phyloP scores from a whole-genome alignment of 1,140 invertebrate species.

The Drosophila ogumai region DNA sequence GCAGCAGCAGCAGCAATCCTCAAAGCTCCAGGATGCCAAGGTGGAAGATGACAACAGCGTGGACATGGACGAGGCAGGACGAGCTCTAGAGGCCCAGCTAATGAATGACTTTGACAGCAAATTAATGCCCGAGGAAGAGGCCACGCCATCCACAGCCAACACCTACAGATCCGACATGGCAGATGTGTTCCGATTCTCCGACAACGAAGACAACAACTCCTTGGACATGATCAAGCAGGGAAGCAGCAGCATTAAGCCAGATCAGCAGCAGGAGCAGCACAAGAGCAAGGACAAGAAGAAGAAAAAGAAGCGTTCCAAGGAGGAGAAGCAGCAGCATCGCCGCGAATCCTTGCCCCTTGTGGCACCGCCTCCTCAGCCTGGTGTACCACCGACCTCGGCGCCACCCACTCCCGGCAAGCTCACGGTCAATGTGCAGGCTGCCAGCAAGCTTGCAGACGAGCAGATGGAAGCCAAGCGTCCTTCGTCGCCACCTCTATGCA shows the following conservation, averaged over 20 bases:
- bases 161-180: constrained; percentile 83
- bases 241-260: constrained; percentile 23
- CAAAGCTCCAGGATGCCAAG: constrained; percentile 52
- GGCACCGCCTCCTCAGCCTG: background rate
- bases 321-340: constrained; percentile 87
- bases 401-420: constrained; percentile 52
- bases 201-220: constrained; percentile 85
- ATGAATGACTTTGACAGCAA: constrained; percentile 87
- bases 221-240: constrained; percentile 36
- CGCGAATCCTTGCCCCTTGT: constrained; percentile 87
- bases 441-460: constrained; percentile 65
- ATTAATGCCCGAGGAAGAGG: constrained; percentile 76
- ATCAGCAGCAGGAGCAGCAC: constrained; percentile 44
- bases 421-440: constrained; percentile 77
- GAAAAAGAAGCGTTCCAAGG: constrained; percentile 92
- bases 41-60: constrained; percentile 91
- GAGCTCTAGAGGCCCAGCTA: constrained; percentile 91
- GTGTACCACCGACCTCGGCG: background rate
- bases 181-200: constrained; percentile 85
- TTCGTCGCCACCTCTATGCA: constrained; percentile 68
- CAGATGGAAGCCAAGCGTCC: constrained; percentile 46
- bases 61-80: constrained; percentile 91
- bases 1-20: constrained; percentile 66
- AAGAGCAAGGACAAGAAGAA: constrained; percentile 92
- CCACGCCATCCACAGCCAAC: constrained; percentile 77